Conservation (phyloP, 2,888 invertebrate species). For the Drosophila merina region DNA sequence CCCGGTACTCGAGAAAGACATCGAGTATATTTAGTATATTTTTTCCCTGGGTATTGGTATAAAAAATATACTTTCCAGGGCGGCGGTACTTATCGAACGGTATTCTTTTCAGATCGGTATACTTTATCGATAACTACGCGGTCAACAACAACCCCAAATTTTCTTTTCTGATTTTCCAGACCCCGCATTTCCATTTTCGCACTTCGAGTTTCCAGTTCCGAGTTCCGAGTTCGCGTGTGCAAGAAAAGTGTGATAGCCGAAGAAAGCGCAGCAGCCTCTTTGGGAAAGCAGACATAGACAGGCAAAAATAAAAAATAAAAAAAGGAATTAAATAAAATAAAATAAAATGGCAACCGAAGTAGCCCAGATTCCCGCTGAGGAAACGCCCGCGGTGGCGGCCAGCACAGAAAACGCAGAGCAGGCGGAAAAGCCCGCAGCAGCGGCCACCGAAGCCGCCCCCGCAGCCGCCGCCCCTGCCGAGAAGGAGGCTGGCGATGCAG, state of each 20-base stretch:
- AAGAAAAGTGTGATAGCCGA: conserved; percentile 72
- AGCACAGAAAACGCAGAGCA: conserved; percentile 77
- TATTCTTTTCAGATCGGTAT: too few relatives aligned
- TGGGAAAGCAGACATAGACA: conserved; percentile 25
- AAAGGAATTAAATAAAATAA: conserved; percentile 13
- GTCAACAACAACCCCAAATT: not conserved
- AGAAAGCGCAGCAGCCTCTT: conserved; percentile 29
- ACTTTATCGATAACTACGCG: too few relatives aligned
- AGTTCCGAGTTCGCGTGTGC: conserved; percentile 49
- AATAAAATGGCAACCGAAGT: conserved; percentile 90
- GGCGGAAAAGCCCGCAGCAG: conserved; percentile 78
- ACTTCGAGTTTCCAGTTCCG: conserved; percentile 25
- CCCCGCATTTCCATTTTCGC: conserved; percentile 2
- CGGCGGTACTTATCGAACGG: too few relatives aligned
- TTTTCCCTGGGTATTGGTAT: too few relatives aligned
- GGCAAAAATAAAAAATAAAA: conserved; percentile 25
- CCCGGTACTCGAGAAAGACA: too few relatives aligned
- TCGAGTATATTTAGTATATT: too few relatives aligned
- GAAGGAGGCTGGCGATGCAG: conserved; percentile 73
- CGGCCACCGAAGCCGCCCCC: conserved; percentile 68
- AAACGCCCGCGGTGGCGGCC: conserved; percentile 80
- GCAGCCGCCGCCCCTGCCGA: conserved; percentile 80
- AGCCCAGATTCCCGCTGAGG: conserved; percentile 85
- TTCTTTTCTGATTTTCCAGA: conserved; percentile 8
- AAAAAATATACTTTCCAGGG: too few relatives aligned